Base-by-base conservation (phyloP, 2,113 vertebrate species). In the Riparia riparia region DNA sequence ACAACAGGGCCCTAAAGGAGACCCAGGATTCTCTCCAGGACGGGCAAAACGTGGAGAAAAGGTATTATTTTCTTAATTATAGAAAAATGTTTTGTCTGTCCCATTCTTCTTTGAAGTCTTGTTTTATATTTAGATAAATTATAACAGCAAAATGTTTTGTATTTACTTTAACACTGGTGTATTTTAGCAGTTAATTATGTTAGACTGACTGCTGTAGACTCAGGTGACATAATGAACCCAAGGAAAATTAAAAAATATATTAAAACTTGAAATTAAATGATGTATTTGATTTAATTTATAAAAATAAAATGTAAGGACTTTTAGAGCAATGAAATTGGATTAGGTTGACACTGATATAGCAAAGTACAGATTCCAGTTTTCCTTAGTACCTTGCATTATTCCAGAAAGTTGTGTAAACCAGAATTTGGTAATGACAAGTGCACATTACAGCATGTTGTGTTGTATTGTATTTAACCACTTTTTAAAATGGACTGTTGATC, bases 21-120 rank as follows among this genome's bases (percentile, higher is more conserved):
- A 99, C 90, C 98, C 99, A 18, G 99, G 99, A 76, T 96, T 98
- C 65, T 99, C 99, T 51, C 99, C 99, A 82, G 99, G 98, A 61
- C 98, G 98, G 95, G 98, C 99, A 76, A 95, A 98, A 89, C 60
- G 78, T 95, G 99, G 99, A 97, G 97, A 98, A 93, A 99, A 98
- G 99, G 99, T 99, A 98, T 97, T 70, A 51, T 58, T 82, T 94
- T 54, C 14, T 69, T 44, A n/a, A 66, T 74, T 54, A 78, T 6
- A 87, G 12, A 65, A 66, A 66, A 87, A 44, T 57, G 3, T 66
- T 81, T 78, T 72, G 3, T 56, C 21, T 69, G 54, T 70, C 17
- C 10, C 1, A 10, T 53, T 42, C 11, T 85, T 84, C 42, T 74
- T 19, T 51, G 12, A 72, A 60, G 24, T 34, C 10, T 50, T 3